Base-by-base conservation (phyloP, 30 jellyfish, hydroid and myxozoan genomes). In the Morbakka virulenta region DNA sequence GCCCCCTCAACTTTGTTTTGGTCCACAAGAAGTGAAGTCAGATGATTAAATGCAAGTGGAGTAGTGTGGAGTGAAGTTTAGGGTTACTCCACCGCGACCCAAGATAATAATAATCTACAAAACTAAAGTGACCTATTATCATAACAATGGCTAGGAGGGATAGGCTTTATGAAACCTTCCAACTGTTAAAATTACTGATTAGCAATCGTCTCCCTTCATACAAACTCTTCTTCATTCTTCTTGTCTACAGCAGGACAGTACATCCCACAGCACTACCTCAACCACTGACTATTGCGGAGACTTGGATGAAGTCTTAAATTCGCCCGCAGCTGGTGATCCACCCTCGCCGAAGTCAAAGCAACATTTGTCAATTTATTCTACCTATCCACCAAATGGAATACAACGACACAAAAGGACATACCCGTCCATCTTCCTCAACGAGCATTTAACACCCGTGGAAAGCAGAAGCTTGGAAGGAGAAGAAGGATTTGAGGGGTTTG, bases 401-500 rank as follows among this genome's bases (percentile, higher is more conserved):
- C 87, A 74, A 53, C 79, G 81, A 53, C 96, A 77, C 77, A 84
- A 36, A 65, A 73, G 74, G 49, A 57, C 53, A 41, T 88, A 77
- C 52, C 77, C 84, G 17, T 78, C 95, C 1, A 63, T 91, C 31
- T 83, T 83, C 50, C 89, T 62, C 29, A 80, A 81, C 28, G 72
- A 72, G 3, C 89, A 76, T 84, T 48, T 91, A 61, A 77, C 83
- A 22, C 72, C 94, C 20, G 74, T 84, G 30, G 95, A 85, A 35
- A 63, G 57, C 57, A 85, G 77, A 4, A 69, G 95, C 22, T 17
- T 6, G 57, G 57, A 41, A 41, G 77, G 63, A 13, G 98, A 91
- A 52, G 98, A 91, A 75, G 96, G 98, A 0, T 91, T 91, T 85
- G 98, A 91, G 69, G 98, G 93, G 1, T 72, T 82, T 35, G 98